Percentiles rank a stretch among this genome's conserved stretches.
phyloP scores from a whole-genome alignment of 2,888 invertebrate genomes.

The Leptinotarsa juncta region DNA sequence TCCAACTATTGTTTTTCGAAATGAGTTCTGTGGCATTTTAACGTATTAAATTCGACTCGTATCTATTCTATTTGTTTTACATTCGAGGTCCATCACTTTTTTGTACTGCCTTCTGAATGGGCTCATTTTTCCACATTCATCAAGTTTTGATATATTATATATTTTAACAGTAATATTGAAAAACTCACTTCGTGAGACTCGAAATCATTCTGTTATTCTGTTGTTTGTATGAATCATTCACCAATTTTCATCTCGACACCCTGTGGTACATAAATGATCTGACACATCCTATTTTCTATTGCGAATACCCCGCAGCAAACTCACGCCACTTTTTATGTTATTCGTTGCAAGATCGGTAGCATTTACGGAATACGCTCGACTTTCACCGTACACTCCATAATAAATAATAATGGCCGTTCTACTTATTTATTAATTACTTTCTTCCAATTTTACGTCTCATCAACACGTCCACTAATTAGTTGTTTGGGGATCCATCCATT shows the following conservation, averaged over 20 bases:
- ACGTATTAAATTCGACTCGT: too few species aligned
- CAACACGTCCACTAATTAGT: slow-evolving; percentile 37
- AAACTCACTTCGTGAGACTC: too few species aligned
- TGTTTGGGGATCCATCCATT: slow-evolving; percentile 49
- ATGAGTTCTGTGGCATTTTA: too few species aligned
- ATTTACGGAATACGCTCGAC: slow-evolving; percentile 37
- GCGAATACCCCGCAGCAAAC: slow-evolving; percentile 27
- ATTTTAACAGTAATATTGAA: too few species aligned
- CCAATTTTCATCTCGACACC: background rate
- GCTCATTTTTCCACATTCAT: too few species aligned
- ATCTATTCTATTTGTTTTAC: too few species aligned
- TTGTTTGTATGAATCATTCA: background rate
- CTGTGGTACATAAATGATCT: slow-evolving; percentile 30
- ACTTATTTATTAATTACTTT: slow-evolving; percentile 37
- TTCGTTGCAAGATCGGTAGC: slow-evolving; percentile 37
- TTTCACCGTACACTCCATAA: slow-evolving; percentile 35
- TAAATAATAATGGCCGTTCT: slow-evolving; percentile 38
- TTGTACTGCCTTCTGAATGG: too few species aligned
- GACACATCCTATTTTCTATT: slow-evolving; percentile 32
- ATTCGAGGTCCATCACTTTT: too few species aligned
- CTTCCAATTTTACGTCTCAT: slow-evolving; percentile 36
- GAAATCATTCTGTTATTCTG: too few species aligned
- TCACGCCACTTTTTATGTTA: slow-evolving; percentile 27
- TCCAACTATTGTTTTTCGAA: too few species aligned
- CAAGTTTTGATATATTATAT: too few species aligned